Base-by-base conservation (phyloP, 2,113 vertebrate species). In the Natator depressus region DNA sequence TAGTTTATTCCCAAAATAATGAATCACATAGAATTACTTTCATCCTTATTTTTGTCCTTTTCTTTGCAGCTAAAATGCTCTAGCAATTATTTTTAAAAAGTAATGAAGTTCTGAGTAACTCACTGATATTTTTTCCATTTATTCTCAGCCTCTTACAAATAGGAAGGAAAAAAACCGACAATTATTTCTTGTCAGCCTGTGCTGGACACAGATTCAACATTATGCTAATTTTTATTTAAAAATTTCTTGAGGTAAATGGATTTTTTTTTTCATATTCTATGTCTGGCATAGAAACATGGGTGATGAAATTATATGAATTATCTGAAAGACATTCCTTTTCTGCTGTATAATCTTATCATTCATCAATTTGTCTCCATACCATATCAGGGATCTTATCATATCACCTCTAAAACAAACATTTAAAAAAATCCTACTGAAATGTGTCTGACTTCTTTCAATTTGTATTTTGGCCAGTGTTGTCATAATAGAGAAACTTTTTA, bases 11-110 rank as follows among this genome's bases (percentile, higher is more conserved):
- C 5, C 55, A 24, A 90, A 51, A 38, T n/a, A 42, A 47, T 0
- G 0, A 49, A 9, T 7, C 0, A 3, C 22, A 10, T 0, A 1
- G 0, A 1, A 24, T n/a, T 10, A 1, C 7, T 38, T 38, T 24
- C n/a, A 16, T 38, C 13, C 22, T 20, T 54, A 53, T 25, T 55
- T 38, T 53, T n/a, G 46, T 27, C 25, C 42, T 27, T 47, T 31
- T 47, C 76, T 79, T 46, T 25, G 29, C 12, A 29, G 47, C 12
- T 50, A 49, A 50, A 80, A 80, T 46, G 29, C 29, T 50, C 12
- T 80, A 35, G 78, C 25, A 50, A 46, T 49, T 80, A 49, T 19
- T 49, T 80, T 79, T 27, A 17, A 80, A 50, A 50, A 80, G 17
- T 49, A 80, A 31, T 29, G 46, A 17, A 49, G 13, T 19, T 80